Percentiles rank a stretch among this genome's conserved stretches.
phyloP scores from a whole-genome alignment of 2,113 vertebrate genomes.

The Pheucticus melanocephalus region DNA sequence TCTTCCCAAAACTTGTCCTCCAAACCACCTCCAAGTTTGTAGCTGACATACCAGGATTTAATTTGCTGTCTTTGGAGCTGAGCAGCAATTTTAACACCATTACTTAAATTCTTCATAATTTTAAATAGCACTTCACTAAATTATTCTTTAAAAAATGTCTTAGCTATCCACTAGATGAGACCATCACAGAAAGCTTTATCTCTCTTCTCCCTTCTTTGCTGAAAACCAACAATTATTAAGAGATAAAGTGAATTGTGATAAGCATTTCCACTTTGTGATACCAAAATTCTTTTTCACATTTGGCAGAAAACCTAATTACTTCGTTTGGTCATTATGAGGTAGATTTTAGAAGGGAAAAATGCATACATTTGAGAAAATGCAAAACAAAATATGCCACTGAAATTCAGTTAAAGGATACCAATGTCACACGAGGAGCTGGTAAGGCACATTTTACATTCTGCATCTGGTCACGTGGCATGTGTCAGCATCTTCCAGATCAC shows the following conservation, averaged over 20 bases:
- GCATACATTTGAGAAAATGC: not conserved
- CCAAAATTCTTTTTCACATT: not conserved
- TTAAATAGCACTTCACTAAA: not conserved
- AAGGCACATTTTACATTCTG: not conserved
- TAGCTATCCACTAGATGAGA: not conserved
- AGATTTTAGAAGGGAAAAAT: not conserved
- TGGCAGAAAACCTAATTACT: not conserved
- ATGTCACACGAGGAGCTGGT: not conserved
- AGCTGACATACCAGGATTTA: not conserved
- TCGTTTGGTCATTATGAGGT: not conserved
- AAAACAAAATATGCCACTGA: not conserved
- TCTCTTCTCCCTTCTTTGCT: not conserved
- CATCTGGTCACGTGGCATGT: not conserved
- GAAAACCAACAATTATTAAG: not conserved
- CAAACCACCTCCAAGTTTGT: not conserved
- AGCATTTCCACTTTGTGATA: not conserved
- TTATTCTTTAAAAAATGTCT: not conserved
- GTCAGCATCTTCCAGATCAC: constrained; percentile 15
- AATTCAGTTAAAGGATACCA: not conserved
- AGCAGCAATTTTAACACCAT: not conserved
- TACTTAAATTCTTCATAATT: not conserved
- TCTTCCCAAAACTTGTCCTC: not conserved
- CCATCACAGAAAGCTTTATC: not conserved
- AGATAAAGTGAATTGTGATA: not conserved
- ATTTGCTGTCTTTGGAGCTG: not conserved